A percentile compares a stretch with the other conserved stretches of the same genome.
phyloP scores from a whole-genome alignment of 2,797 vertebrate species.

The Microctenopoma steveboyesi region DNA sequence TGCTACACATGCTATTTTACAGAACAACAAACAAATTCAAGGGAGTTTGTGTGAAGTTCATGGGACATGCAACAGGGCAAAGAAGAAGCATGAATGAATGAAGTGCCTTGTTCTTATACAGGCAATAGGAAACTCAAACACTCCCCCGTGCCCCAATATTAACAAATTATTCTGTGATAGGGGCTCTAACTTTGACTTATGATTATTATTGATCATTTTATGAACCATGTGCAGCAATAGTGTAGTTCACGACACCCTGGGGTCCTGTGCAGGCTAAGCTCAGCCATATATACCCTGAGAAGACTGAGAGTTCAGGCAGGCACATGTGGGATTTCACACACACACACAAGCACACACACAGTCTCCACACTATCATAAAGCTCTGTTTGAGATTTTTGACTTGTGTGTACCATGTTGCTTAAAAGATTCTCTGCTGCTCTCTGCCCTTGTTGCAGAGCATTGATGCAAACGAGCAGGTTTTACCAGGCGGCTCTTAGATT shows the following conservation, averaged over 20 bases:
- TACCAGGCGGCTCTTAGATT: constrained; percentile 18
- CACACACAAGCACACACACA: constrained; percentile 27
- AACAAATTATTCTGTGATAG: constrained; percentile 63
- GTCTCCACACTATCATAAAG: constrained; percentile 47
- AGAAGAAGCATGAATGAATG: constrained; percentile 32
- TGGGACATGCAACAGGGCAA: constrained; percentile 28
- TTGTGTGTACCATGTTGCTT: constrained; percentile 58
- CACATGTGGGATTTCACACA: constrained; percentile 51
- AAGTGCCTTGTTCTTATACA: constrained; percentile 61
- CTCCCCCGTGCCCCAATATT: constrained; percentile 55
- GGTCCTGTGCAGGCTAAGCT: constrained; percentile 56
- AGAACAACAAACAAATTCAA: constrained; percentile 35
- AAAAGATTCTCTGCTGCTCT: constrained; percentile 37
- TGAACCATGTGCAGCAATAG: constrained; percentile 64
- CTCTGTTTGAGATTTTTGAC: constrained; percentile 53
- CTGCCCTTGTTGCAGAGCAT: constrained; percentile 13
- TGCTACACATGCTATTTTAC: constrained; percentile 42
- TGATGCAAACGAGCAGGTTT: constrained; percentile 26
- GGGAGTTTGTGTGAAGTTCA: constrained; percentile 45
- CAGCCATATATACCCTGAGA: constrained; percentile 53
- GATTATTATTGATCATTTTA: constrained; percentile 82
- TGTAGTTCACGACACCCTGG: constrained; percentile 71
- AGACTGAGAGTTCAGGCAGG: constrained; percentile 57
- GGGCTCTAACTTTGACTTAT: constrained; percentile 73
- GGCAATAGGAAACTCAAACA: constrained; percentile 57